phyloP scores from a whole-genome alignment of 2,113 vertebrate species.

The Galemys pyrenaicus region DNA sequence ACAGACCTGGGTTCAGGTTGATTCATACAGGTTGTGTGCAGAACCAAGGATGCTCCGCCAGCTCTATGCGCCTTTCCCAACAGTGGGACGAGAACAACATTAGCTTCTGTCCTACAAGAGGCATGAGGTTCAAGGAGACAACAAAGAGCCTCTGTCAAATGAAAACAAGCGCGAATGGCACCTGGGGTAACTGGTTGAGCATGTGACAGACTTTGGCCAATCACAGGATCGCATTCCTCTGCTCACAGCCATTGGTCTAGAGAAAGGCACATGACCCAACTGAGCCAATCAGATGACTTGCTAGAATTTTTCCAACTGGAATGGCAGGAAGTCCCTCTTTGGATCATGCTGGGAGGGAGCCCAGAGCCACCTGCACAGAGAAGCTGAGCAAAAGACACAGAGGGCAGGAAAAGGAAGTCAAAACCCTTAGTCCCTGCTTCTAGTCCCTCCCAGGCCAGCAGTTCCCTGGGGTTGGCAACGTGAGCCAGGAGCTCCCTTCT shows the following conservation, averaged over 20 bases:
- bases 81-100: not conserved
- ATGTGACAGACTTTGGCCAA: not conserved
- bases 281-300: not conserved
- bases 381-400: not conserved
- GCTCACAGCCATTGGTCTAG: not conserved
- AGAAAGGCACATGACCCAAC: not conserved
- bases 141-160: not conserved
- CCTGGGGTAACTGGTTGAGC: not conserved
- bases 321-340: not conserved
- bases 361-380: not conserved
- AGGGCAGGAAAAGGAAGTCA: not conserved
- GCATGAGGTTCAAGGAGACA: not conserved
- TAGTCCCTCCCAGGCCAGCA: not conserved
- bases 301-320: not conserved
- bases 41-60: accelerated
- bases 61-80: not conserved
- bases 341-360: not conserved
- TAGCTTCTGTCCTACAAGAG: not conserved
- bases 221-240: not conserved
- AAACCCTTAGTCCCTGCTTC: not conserved
- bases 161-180: not conserved
- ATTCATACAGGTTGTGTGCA: too few species aligned
- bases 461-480: accelerated
- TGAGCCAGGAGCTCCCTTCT: not conserved
- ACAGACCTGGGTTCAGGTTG: not conserved